Conservation (phyloP, 2,888 invertebrate species). For the Doris montereyensis region DNA sequence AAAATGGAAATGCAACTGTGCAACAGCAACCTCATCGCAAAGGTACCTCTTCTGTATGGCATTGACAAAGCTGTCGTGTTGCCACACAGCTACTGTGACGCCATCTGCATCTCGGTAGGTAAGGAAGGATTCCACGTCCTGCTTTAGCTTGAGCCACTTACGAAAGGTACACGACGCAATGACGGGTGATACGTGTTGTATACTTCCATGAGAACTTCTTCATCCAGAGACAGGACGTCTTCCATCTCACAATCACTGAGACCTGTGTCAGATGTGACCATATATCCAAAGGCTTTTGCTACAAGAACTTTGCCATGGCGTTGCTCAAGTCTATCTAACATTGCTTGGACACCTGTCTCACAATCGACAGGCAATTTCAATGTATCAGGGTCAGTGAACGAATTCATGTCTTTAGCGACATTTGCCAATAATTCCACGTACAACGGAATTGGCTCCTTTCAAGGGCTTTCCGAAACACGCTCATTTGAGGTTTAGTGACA, state of each 20-base stretch:
- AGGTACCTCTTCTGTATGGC: conserved; percentile 60
- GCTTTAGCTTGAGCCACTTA: conserved; percentile 66
- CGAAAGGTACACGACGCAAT: conserved; percentile 58
- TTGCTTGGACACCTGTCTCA: conserved; percentile 51
- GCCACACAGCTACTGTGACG: conserved; percentile 61
- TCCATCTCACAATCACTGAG: conserved; percentile 72
- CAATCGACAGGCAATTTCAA: conserved; percentile 50
- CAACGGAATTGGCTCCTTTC: conserved; percentile 59
- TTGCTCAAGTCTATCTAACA: conserved; percentile 60
- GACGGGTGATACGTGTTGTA: conserved; percentile 51
- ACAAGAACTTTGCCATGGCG: conserved; percentile 61
- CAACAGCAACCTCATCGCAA: conserved; percentile 45
- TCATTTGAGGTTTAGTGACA: conserved; percentile 56
- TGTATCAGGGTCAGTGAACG: conserved; percentile 44
- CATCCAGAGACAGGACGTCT: conserved; percentile 71
- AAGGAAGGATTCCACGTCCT: conserved; percentile 61
- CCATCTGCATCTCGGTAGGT: conserved; percentile 56
- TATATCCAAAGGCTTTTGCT: conserved; percentile 58
- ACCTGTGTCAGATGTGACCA: conserved; percentile 67
- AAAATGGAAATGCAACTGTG: conserved; percentile 62
- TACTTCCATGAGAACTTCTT: conserved; percentile 62
- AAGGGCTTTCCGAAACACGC: conserved; percentile 52
- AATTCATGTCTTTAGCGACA: conserved; percentile 54
- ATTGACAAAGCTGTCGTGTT: conserved; percentile 56
- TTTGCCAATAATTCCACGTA: conserved; percentile 58